These are phyloP conservation scores for Sipha flava DNA, from an alignment of 1,140 invertebrate genomes.

Conservation along the genomic window DNA sequence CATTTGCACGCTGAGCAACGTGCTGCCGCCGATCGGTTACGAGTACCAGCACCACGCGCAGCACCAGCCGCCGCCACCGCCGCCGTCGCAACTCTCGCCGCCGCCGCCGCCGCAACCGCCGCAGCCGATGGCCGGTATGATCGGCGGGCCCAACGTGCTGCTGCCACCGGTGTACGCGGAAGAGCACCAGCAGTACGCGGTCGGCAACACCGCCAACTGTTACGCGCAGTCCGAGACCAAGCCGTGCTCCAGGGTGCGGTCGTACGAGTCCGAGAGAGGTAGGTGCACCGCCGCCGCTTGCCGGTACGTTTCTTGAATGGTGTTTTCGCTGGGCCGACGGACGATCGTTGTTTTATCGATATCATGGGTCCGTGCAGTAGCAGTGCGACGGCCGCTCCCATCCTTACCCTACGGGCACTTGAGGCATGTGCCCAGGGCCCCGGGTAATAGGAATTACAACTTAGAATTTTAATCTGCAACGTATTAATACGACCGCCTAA, in stretches of 20 bases:
- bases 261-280: constrained; percentile 22
- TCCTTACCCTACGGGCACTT: too few species aligned
- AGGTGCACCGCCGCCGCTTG: too few species aligned
- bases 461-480: too few species aligned
- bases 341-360: neutral
- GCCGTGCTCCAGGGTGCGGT: neutral
- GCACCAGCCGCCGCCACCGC: neutral
- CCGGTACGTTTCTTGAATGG: neutral
- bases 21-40: neutral
- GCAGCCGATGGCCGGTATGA: neutral
- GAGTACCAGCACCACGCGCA: neutral
- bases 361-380: too few species aligned
- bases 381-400: too few species aligned
- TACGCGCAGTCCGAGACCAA: neutral
- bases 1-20: constrained; percentile 8
- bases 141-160: neutral
- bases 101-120: neutral
- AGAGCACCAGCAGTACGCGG: neutral
- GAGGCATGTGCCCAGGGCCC: too few species aligned
- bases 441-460: too few species aligned
- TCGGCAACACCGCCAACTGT: neutral
- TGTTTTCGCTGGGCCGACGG: neutral
- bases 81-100: too few species aligned
- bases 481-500: too few species aligned
- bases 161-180: neutral